Conservation (phyloP, 2,888 invertebrate genomes). For the Tuta absoluta region DNA sequence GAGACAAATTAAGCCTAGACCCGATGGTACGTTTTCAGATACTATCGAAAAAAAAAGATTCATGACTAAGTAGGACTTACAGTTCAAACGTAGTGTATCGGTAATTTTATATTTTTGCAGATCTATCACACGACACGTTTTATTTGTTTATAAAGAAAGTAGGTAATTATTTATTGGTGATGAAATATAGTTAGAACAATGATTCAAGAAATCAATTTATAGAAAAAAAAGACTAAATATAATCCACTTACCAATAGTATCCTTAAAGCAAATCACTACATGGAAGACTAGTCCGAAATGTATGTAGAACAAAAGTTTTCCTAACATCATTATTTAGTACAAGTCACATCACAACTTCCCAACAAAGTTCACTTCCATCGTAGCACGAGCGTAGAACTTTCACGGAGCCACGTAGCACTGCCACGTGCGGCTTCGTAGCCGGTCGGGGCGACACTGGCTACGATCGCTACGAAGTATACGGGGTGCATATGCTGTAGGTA, state of each 20-base stretch:
- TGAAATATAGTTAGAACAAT: too few relatives aligned
- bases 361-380: conserved; percentile 58
- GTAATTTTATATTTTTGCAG: too few relatives aligned
- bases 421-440: conserved; percentile 60
- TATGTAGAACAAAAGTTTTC: conserved; percentile 76
- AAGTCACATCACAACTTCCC: conserved; percentile 67
- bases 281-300: conserved; percentile 80
- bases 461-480: conserved; percentile 23
- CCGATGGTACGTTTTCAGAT: not conserved
- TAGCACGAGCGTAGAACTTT: conserved; percentile 53
- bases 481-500: conserved; percentile 65
- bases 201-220: too few relatives aligned
- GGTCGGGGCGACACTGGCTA: conserved; percentile 58
- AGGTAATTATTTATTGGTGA: too few relatives aligned
- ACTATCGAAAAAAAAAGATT: not conserved
- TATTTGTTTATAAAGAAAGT: too few relatives aligned
- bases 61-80: too few relatives aligned
- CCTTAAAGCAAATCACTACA: conserved; percentile 79
- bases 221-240: not conserved
- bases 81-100: too few relatives aligned
- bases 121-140: too few relatives aligned
- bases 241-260: conserved; percentile 66
- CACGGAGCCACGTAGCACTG: conserved; percentile 54
- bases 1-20: not conserved
- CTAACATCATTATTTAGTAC: conserved; percentile 72